Base-by-base conservation (phyloP, 2,888 invertebrate genomes). In the Ichneumon xanthorius region DNA sequence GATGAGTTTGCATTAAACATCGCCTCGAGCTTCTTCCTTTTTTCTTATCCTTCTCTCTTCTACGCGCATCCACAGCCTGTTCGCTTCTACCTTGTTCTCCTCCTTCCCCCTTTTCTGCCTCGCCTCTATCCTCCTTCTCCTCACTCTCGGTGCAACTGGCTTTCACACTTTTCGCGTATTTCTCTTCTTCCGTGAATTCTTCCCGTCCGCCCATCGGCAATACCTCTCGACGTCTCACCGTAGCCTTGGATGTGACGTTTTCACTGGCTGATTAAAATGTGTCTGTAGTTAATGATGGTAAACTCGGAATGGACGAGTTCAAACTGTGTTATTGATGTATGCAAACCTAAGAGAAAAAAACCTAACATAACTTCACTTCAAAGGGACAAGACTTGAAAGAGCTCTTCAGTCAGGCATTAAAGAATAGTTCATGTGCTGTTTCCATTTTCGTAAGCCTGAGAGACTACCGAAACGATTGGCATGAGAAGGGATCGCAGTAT, bases 1-100 rank as follows among this genome's bases (percentile, higher is more conserved):
- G 92, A 92, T 92, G 92, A 92, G 92, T 89, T 90, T 91, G 91
- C 92, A 92, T 92, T 92, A 92, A 92, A 92, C 91, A 92, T 92
- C 83, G 87, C 87, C 86, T 78, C 85, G 80, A 50, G 81, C 65
- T 83, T 85, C 68, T 77, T 76, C n/a, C 63, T 75, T 48, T n/a
- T n/a, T 48, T 55, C 30, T 40, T 40, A 11, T 71, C 45, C 22
- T 5, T 71, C 26, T 53, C 19, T 70, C 37, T 76, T 73, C 48
- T 19, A 48, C 48, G 4, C 53, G 16, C 67, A 70, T 63, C 80
- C 67, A 55, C 7, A 53, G 75, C 63, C 53, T 71, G 45, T 37
- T 58, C 19, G 67, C 72, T 67, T 50, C 81, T 61, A 78, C 72
- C 55, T 80, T 30, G 68, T 16, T 61, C 45, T 58, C 4, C 4